Evolutionary conservation across 2,797 vertebrate species (phyloP), one percentile per base, ranked within the genome.

Genomic region (Rallus crepitans): DNA sequence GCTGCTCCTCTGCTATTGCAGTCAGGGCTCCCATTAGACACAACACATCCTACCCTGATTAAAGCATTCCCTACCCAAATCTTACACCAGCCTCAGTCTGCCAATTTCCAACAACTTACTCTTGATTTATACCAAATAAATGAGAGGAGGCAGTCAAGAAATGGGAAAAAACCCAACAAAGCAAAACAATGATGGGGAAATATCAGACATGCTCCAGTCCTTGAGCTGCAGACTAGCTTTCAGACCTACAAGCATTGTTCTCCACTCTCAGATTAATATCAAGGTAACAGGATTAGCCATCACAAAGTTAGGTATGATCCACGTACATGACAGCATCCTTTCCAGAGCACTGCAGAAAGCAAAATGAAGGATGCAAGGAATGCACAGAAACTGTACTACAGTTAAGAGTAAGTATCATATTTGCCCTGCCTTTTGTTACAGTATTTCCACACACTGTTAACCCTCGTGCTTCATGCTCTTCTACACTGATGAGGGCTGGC

Each of bases 1-100:
- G 92, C 70, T 92, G 82, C 89, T 89, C 83, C 83, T 84, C 89
- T 89, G 50, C 81, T 83, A 28, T 5, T 73, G n/a, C 87, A 71
- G 40, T 57, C 75, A 94, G 71, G 79, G 79, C 56, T 94, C 82
- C 83, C 53, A 60, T 68, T 89, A 64, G 68, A 80, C 48, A 45
- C 64, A 88, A 48, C 65, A 64, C 71, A 88, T 68, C 89, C 68
- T 70, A 47, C 48, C 45, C 75, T 87, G 93, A 92, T 91, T 94
- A 80, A 94, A 94, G 87, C 0, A 0, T 48, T 92, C 82, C 72
- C 87, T 60, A 33, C 64, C 4, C n/a, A 5, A 73, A 60, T 16
- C 82, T 82, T 50, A 61, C 1, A 75, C 57, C 45, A 84, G 71
- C 64, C 53, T 50, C 57, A 64, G 28, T 30, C 53, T 73, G 71